Evolutionary conservation across 2,113 vertebrate species (phyloP), one percentile per base, ranked within the genome.

Genomic region (Eonycteris spelaea): DNA sequence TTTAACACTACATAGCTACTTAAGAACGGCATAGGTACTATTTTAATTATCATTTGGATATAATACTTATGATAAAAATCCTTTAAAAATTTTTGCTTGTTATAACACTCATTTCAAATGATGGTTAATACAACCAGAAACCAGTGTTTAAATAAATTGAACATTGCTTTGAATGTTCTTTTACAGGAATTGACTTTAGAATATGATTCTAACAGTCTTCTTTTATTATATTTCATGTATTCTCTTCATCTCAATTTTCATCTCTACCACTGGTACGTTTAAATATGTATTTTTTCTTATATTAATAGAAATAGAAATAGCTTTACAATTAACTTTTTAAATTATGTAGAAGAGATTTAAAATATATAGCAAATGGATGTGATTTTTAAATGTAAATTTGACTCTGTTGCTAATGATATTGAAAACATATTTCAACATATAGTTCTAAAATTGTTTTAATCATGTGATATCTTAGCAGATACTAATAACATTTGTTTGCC

Each of bases 371-470:
- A 83, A 92, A 96, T n/a, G n/a, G 7, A 30, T 91, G 11, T 57
- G 11, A 26, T 35, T 95, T 86, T 61, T 9, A 45, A 85, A 88
- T 45, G 61, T 19, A 83, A 68, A 63, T 84, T 90, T 83, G 5
- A 75, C 33, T 87, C 21, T 53, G 4, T 93, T 88, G 33, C 1
- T 77, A 87, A n/a, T 6, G 6, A 78, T 55, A 19, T 63, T 77
- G 57, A 92, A 43, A 24, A 93, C 24, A 40, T 1, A 63, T 4
- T 87, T 61, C 22, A 85, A 40, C 71, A 43, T 85, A 61, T 3
- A 51, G 5, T 90, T 95, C 70, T 79, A 79, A 95, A 71, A 57
- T 71, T 82, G 5, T 90, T 95, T 96, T 77, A 84, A 51, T 88
- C 33, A 22, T 83, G 24, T 77, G 70, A 45, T 73, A 73, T 45